phyloP scores from a whole-genome alignment of 2,797 vertebrate species.

The Chelon labrosus region DNA sequence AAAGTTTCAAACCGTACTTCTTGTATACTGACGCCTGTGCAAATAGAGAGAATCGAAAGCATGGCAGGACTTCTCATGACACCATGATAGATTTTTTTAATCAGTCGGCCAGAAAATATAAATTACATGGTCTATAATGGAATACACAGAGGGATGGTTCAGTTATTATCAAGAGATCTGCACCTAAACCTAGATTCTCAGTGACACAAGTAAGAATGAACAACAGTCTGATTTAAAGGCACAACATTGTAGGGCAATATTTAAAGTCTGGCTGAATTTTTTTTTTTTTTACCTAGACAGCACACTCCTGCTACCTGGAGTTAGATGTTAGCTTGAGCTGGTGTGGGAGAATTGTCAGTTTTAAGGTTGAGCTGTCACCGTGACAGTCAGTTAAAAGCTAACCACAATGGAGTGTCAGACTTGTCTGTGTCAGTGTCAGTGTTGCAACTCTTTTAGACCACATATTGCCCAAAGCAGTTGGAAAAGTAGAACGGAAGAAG shows the following conservation, averaged over 20 bases:
- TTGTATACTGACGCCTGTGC: background rate
- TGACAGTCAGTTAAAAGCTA: background rate
- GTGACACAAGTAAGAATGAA: background rate
- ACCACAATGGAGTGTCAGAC: background rate
- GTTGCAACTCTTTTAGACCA: constrained; percentile 5
- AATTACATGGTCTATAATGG: background rate
- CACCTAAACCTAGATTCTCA: background rate
- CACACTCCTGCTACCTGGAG: background rate
- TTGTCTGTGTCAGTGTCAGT: constrained; percentile 11
- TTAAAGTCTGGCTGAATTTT: background rate
- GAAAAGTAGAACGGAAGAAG: background rate
- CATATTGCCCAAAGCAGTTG: constrained; percentile 1
- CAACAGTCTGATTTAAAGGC: background rate
- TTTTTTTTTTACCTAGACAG: background rate
- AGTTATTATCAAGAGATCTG: background rate
- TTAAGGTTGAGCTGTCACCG: constrained; percentile 18
- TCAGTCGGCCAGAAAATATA: constrained; percentile 13
- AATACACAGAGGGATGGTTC: background rate
- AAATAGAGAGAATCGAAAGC: background rate
- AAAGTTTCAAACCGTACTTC: background rate
- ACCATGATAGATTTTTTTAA: background rate
- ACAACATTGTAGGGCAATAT: background rate
- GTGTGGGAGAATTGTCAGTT: constrained; percentile 4
- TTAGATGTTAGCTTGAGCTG: background rate
- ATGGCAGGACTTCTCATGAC: background rate